Conservation (phyloP, 2,113 vertebrate genomes). For the Solenodon paradoxus region DNA sequence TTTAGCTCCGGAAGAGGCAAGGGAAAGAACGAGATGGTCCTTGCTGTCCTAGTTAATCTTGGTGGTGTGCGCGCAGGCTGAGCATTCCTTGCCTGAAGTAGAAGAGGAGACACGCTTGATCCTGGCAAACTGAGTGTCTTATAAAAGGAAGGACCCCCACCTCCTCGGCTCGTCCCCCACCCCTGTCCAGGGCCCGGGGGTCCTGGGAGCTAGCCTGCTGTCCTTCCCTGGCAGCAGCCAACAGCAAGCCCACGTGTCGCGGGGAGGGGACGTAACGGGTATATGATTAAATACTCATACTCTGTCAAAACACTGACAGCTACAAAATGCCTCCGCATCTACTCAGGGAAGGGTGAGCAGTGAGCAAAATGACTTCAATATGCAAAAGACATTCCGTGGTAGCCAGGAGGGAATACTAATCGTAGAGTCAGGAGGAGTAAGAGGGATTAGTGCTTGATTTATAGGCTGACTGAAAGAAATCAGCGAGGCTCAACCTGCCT, state of each 20-base stretch:
- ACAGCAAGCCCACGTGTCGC: neutral
- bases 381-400: conserved; percentile 60
- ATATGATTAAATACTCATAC: conserved; percentile 63
- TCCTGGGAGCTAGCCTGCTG: neutral
- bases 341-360: conserved; percentile 34
- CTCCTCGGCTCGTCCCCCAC: neutral
- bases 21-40: conserved; percentile 50
- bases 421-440: conserved; percentile 31
- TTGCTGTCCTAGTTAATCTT: conserved; percentile 47
- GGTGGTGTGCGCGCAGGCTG: neutral
- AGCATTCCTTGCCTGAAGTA: neutral
- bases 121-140: neutral
- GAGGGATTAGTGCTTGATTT: conserved; percentile 69
- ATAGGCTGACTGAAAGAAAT: conserved; percentile 35
- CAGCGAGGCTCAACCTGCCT: neutral
- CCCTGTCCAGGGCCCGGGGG: neutral
- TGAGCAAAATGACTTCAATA: conserved; percentile 72
- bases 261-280: neutral
- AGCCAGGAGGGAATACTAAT: conserved; percentile 43
- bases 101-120: neutral
- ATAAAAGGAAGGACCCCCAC: no score
- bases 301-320: conserved; percentile 58
- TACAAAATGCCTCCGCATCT: conserved; percentile 48
- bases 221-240: neutral
- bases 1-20: conserved; percentile 61